Percentiles rank a stretch among this genome's conserved stretches.
Conservation (phyloP, 2,888 invertebrate species). For the Brachyptera putata region DNA sequence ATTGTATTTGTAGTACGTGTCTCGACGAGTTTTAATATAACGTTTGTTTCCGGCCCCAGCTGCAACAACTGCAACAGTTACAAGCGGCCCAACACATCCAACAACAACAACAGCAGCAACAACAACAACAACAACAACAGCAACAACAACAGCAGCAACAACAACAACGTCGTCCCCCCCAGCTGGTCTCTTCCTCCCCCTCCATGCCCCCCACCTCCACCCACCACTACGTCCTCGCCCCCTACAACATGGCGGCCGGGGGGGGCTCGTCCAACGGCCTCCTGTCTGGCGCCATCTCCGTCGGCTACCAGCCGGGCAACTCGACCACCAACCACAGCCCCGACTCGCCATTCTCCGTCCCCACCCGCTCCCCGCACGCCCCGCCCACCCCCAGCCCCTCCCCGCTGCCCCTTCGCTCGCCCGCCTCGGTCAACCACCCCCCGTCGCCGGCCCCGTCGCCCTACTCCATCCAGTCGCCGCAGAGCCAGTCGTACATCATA, state of each 20-base stretch:
- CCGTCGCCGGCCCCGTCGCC: constrained; percentile 31
- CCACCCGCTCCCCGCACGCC: constrained; percentile 30
- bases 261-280: neutral
- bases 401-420: constrained; percentile 30
- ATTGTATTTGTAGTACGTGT: too few species aligned
- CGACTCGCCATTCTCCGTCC: constrained; percentile 31
- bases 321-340: constrained; percentile 7
- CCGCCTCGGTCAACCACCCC: constrained; percentile 29
- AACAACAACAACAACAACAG: constrained; percentile 9
- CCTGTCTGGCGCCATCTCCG: neutral
- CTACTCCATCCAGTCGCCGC: constrained; percentile 30
- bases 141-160: constrained; percentile 10
- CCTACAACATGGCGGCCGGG: neutral
- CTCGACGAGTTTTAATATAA: too few species aligned
- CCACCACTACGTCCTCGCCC: constrained; percentile 29
- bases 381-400: constrained; percentile 32
- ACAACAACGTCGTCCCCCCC: too few species aligned
- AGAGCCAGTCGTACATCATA: constrained; percentile 15
- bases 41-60: constrained; percentile 12
- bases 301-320: neutral
- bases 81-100: constrained; percentile 24
- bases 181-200: too few species aligned
- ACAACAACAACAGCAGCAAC: constrained; percentile 20
- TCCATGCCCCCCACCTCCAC: constrained; percentile 21
- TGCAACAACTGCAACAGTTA: constrained; percentile 29